A percentile compares a stretch with the other conserved stretches of the same genome.
These are phyloP conservation scores for Harpegnathos saltator DNA, from an alignment of 1,140 invertebrate genomes.

Conservation along the genomic window DNA sequence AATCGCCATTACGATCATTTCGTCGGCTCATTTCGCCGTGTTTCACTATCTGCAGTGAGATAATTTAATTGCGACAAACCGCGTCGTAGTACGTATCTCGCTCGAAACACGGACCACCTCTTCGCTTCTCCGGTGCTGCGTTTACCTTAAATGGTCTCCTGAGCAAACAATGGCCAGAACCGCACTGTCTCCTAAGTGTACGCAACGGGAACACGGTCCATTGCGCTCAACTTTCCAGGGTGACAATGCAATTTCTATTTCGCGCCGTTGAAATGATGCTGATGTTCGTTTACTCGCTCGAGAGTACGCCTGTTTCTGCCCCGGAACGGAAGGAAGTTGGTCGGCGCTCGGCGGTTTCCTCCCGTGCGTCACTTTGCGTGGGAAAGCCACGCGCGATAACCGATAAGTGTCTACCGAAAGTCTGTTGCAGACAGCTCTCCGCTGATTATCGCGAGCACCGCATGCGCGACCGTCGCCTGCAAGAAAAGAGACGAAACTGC, in stretches of 20 bases:
- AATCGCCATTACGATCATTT: background rate
- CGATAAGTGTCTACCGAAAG: slow-evolving; percentile 28
- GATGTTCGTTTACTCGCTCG: slow-evolving; percentile 27
- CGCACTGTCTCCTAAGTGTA: background rate
- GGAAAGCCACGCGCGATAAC: slow-evolving; percentile 55
- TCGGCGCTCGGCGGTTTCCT: slow-evolving; percentile 56
- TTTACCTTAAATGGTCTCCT: slow-evolving; percentile 35
- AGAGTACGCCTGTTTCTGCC: slow-evolving; percentile 49
- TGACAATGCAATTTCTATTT: slow-evolving; percentile 23
- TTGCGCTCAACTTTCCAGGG: background rate
- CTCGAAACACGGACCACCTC: background rate
- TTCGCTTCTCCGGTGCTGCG: slow-evolving; percentile 1
- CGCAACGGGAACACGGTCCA: background rate
- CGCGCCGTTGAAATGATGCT: background rate
- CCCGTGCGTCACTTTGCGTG: slow-evolving; percentile 65
- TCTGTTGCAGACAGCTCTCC: background rate
- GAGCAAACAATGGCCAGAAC: background rate
- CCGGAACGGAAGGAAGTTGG: slow-evolving; percentile 45
- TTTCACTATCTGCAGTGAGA: background rate
- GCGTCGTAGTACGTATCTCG: background rate
- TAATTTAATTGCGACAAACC: slow-evolving; percentile 5
- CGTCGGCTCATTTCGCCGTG: background rate
- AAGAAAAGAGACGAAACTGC: no score
- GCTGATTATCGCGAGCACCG: background rate
- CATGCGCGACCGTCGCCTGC: background rate